Evolutionary conservation across 30 jellyfish, hydroid and myxozoan species (phyloP), one percentile per base, ranked within the genome.

Genomic region (Cassiopea andromeda): DNA sequence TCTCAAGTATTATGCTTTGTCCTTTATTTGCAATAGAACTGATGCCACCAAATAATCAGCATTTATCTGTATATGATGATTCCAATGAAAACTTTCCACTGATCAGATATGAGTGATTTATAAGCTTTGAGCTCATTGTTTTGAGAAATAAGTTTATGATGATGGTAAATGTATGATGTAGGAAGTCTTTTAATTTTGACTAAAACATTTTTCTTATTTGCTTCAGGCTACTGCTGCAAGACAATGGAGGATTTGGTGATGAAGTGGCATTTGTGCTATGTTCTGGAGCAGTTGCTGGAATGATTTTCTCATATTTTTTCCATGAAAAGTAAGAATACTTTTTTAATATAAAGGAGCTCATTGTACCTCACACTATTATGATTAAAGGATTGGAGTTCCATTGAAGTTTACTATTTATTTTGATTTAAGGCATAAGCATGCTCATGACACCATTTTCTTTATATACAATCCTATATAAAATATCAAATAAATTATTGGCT

Each of bases 241-340:
- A 89, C 57, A 71, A 72, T 78, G 98, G 97, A 16, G 98, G 92
- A 13, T 61, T 82, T 78, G 97, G 97, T 49, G 93, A 82, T 79
- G 94, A 86, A 0, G 72, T 86, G 38, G 95, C 92, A 0, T 79
- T 7, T 77, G 81, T 81, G 2, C 89, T 92, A 50, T 92, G 95
- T 81, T 7, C 79, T 60, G 90, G 86, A 1, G 98, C 98, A 6
- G 71, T 81, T 7, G 78, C 95, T 18, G 98, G 95, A 47, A 74
- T 92, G 81, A 71, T 89, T n/a, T 95, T 92, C 69, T 86, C 99
- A 1, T 83, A 85, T 46, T 70, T 95, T 71, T 91, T 80, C 91
- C 96, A 90, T 82, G 99, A 95, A 57, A 90, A 85, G 98, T 94
- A 84, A 78, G 93, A 4, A 1, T 61, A 49, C 50, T n/a, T n/a